Conservation (phyloP, 2,888 invertebrate species). For the Blomia tropicalis region DNA sequence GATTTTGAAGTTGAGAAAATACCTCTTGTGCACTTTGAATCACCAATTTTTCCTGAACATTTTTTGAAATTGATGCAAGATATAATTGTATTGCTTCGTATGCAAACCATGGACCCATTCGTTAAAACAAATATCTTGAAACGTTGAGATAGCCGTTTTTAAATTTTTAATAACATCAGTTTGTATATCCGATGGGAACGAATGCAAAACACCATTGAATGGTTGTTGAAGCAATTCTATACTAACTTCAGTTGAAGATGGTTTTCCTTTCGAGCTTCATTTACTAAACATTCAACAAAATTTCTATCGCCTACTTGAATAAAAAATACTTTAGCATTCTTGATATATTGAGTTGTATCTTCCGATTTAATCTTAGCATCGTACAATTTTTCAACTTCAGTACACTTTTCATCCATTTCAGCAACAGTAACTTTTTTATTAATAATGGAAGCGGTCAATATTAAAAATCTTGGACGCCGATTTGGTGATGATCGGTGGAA, state of each 20-base stretch:
- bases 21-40: background rate
- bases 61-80: background rate
- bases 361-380: background rate
- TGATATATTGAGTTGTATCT: background rate
- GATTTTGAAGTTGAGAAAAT: background rate
- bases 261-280: no score
- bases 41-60: background rate
- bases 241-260: no score
- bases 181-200: no score
- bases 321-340: background rate
- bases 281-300: no score
- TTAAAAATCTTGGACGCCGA: constrained; percentile 36
- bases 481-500: constrained; percentile 28
- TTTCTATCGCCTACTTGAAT: no score
- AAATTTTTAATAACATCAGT: no score
- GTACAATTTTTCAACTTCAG: constrained; percentile 52
- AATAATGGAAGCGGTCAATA: constrained; percentile 36
- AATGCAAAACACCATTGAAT: no score
- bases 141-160: no score
- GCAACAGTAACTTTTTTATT: constrained; percentile 31
- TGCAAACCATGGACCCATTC: background rate
- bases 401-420: constrained; percentile 59
- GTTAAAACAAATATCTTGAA: no score
- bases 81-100: background rate
- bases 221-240: no score